Conservation (phyloP, 2,113 vertebrate genomes). For the Suricata suricatta region DNA sequence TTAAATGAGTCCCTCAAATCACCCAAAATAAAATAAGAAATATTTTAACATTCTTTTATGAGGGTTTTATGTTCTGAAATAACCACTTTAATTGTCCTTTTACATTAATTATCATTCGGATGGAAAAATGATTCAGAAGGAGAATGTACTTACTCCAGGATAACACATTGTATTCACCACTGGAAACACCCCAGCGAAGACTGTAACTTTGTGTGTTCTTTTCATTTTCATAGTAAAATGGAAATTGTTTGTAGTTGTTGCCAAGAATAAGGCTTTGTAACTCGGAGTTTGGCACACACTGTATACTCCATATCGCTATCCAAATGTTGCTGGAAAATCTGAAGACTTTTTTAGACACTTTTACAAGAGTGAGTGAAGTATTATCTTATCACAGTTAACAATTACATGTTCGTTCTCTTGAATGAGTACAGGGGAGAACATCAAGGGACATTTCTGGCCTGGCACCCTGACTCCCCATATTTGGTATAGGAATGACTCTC, state of each 20-base stretch:
- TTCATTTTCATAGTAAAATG: constrained; percentile 80
- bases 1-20: neutral
- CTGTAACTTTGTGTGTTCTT: constrained; percentile 63
- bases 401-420: neutral
- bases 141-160: constrained; percentile 65
- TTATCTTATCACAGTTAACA: neutral
- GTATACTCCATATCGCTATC: constrained; percentile 39
- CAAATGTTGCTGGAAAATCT: constrained; percentile 64
- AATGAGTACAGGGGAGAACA: neutral
- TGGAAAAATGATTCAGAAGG: constrained; percentile 47
- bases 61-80: neutral
- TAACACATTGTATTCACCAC: constrained; percentile 53
- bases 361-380: constrained; percentile 51
- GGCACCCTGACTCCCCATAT: rapidly evolving
- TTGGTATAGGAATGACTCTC: neutral
- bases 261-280: constrained; percentile 81
- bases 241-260: constrained; percentile 83
- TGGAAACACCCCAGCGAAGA: constrained; percentile 69
- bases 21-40: neutral
- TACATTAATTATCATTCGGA: neutral
- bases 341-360: constrained; percentile 56
- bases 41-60: neutral
- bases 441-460: neutral
- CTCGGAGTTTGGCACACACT: constrained; percentile 70
- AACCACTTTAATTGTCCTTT: neutral